Conservation (phyloP, 2,797 vertebrate genomes). For the Streptopelia turtur region DNA sequence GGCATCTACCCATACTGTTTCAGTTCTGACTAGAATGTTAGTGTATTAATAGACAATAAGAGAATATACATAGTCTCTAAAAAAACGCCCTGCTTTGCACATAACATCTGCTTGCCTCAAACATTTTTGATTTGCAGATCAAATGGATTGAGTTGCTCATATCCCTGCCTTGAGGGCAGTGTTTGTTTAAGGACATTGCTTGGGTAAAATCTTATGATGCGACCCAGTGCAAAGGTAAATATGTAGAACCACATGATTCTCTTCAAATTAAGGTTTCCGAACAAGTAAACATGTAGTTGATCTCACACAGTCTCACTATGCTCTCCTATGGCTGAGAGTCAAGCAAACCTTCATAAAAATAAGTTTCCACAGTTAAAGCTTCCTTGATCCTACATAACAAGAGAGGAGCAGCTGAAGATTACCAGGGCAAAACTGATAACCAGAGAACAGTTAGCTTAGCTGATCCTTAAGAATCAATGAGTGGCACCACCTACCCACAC, state of each 20-base stretch:
- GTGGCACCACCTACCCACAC: not conserved
- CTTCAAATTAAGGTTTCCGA: not conserved
- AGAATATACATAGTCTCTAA: not conserved
- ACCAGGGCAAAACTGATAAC: not conserved
- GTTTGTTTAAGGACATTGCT: not conserved
- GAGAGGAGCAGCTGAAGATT: not conserved
- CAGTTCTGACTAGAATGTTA: not conserved
- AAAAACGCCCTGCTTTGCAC: not conserved
- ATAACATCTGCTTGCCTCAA: not conserved
- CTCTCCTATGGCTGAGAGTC: not conserved
- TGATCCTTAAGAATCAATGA: not conserved
- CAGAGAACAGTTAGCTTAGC: not conserved
- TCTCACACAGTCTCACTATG: not conserved
- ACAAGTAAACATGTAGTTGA: not conserved
- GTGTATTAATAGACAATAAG: not conserved
- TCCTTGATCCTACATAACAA: not conserved
- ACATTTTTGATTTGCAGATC: not conserved
- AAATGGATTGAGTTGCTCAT: not conserved
- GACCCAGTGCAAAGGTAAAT: not conserved
- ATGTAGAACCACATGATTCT: not conserved
- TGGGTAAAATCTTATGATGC: not conserved
- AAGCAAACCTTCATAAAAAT: not conserved
- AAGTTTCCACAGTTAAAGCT: not conserved
- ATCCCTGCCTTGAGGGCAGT: not conserved
- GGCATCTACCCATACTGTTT: not conserved